Base-by-base conservation (phyloP, 2,113 vertebrate species). In the Solea senegalensis region DNA sequence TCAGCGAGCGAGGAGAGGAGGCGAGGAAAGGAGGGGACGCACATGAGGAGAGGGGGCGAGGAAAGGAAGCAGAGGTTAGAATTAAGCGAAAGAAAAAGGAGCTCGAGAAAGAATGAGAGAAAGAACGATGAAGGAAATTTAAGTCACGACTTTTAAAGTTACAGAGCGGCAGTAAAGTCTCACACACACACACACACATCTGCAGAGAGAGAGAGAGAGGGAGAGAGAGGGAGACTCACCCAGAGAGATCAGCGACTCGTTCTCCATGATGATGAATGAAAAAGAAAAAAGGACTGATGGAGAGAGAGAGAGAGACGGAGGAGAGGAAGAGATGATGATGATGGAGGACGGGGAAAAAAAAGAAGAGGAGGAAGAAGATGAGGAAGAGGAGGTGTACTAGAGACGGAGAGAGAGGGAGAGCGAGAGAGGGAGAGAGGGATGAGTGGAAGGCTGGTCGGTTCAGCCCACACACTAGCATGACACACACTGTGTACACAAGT, bases 391-490 rank as follows among this genome's bases (percentile, higher is more conserved):
- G 9, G 65, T 55, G 53, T 55, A 55, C 34, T 27, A 13, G 16
- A 70, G 54, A 66, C 8, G 28, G 43, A 16, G 54, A 52, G 56
- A 28, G 58, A 48, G 58, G 26, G 52, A 21, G 61, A 57, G 72
- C 34, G 67, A 60, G 53, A 15, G 61, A 57, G 62, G 8, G 69
- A 69, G 80, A 82, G 81, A 72, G 54, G 86, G 72, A 83, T 75
- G 83, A 91, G 86, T 78, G 86, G 86, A 86, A 87, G 81, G 86
- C 86, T 86, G 83, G 66, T 79, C 74, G 86, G 74, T 77, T 86
- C 90, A 88, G 85, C 90, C 88, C 88, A 90, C 88, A 87, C 90
- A 91, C 86, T 89, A 83, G 76, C 85, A 86, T 86, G 83, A 86
- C 86, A 89, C 88, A 87, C 84, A 67, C 84, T 44, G 10, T 60